phyloP scores from a whole-genome alignment of 2,888 invertebrate species.

The Uropetala carovei region DNA sequence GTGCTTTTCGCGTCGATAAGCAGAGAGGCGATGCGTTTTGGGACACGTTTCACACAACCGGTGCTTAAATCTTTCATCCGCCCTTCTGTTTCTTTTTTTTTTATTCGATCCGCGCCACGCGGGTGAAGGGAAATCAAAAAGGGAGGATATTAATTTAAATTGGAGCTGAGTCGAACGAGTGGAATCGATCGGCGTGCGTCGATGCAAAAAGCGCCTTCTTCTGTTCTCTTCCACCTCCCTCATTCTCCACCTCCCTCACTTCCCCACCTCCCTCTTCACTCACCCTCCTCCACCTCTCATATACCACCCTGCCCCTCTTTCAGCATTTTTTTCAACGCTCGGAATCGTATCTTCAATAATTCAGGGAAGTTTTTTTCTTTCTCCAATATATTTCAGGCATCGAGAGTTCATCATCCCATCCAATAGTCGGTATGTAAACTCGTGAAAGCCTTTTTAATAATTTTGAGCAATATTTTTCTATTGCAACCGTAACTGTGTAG shows the following conservation, averaged over 20 bases:
- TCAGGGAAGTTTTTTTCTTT: neutral
- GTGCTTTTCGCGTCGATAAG: neutral
- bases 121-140: neutral
- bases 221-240: neutral
- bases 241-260: neutral
- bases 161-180: neutral
- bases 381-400: neutral
- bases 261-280: neutral
- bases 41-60: neutral
- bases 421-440: neutral
- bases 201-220: neutral
- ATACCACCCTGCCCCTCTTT: no score
- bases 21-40: neutral
- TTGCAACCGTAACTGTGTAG: no score
- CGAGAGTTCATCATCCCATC: neutral
- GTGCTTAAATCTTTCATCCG: neutral
- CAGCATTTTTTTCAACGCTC: neutral
- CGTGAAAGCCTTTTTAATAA: neutral
- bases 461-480: no score
- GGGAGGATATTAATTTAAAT: slow-evolving; percentile 32
- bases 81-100: neutral
- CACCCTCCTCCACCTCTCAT: no score
- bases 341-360: neutral
- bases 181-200: neutral
- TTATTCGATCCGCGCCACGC: neutral